These are phyloP conservation scores for Amphimedon queenslandica DNA, from an alignment of 37 sponge, comb jelly and placozoan species.

Conservation along the genomic window DNA sequence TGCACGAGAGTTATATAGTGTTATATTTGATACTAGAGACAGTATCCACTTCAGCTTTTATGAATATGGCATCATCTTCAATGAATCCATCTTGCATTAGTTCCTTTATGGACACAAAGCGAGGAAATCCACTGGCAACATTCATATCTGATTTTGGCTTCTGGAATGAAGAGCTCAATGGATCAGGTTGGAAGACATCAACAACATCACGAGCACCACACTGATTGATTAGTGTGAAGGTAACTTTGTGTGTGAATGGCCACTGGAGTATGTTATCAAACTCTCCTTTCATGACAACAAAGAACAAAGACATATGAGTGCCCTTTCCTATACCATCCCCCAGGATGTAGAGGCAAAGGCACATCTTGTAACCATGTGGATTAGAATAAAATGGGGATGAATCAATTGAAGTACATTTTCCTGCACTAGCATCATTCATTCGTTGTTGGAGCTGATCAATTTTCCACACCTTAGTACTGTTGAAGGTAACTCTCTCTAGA, in stretches of 20 bases:
- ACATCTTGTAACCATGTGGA: conserved; percentile 85
- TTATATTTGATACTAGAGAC: too few species aligned
- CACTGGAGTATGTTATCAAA: conserved; percentile 78
- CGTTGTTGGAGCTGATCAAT: conserved; percentile 63
- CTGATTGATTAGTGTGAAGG: conserved; percentile 75
- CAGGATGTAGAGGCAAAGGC: conserved; percentile 69
- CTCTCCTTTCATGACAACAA: conserved; percentile 79
- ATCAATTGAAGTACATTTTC: conserved; percentile 68
- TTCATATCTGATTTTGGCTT: conserved; percentile 80
- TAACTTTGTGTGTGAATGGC: conserved; percentile 74
- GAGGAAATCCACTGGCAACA: conserved; percentile 68
- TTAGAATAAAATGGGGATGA: conserved; percentile 68
- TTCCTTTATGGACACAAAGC: conserved; percentile 41
- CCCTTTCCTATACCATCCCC: conserved; percentile 81
- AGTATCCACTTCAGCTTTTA: conserved; percentile 49
- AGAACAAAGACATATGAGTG: conserved; percentile 70
- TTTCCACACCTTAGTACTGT: conserved; percentile 72
- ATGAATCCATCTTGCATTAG: conserved; percentile 51
- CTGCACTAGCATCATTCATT: conserved; percentile 53
- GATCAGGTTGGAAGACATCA: conserved; percentile 80
- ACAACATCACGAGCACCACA: conserved; percentile 40
- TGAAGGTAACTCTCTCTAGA: conserved; percentile 32
- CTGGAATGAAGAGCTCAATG: conserved; percentile 63
- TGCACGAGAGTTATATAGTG: too few species aligned
- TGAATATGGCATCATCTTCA: conserved; percentile 60